A percentile compares a stretch with the other conserved stretches of the same genome.
Conservation (phyloP, 2,888 invertebrate species). For the Sarcophaga carnaria region DNA sequence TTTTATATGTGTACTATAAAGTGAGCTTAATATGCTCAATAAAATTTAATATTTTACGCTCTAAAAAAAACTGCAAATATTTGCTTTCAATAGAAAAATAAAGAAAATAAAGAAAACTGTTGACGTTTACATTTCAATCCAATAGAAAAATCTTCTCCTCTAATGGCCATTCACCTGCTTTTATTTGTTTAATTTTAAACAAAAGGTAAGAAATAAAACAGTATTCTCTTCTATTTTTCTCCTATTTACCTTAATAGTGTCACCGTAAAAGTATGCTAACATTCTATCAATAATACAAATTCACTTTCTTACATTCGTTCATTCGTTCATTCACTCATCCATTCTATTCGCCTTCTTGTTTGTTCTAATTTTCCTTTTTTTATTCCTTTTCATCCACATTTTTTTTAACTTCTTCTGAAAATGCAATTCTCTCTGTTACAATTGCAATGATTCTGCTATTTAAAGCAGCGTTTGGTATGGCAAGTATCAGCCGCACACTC, state of each 20-base stretch:
- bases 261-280: conserved; percentile 19
- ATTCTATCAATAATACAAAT: conserved; percentile 10
- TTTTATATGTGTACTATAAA: no score
- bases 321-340: no score
- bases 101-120: background rate
- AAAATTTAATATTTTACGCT: background rate
- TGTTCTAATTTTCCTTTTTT: background rate
- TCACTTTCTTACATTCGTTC: conserved; percentile 20
- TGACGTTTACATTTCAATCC: background rate
- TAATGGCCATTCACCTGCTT: background rate
- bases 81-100: background rate
- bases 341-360: background rate
- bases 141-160: background rate
- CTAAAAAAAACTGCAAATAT: background rate
- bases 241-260: background rate
- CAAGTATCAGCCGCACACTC: conserved; percentile 18
- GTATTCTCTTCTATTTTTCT: background rate
- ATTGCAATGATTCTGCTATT: conserved; percentile 11
- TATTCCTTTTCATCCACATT: background rate
- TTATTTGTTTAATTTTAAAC: background rate
- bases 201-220: background rate
- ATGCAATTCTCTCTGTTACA: background rate
- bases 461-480: conserved; percentile 31
- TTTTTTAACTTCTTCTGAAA: background rate
- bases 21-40: background rate